phyloP scores from a whole-genome alignment of 2,797 vertebrate genomes.

The Hypotaenidia okinawae region DNA sequence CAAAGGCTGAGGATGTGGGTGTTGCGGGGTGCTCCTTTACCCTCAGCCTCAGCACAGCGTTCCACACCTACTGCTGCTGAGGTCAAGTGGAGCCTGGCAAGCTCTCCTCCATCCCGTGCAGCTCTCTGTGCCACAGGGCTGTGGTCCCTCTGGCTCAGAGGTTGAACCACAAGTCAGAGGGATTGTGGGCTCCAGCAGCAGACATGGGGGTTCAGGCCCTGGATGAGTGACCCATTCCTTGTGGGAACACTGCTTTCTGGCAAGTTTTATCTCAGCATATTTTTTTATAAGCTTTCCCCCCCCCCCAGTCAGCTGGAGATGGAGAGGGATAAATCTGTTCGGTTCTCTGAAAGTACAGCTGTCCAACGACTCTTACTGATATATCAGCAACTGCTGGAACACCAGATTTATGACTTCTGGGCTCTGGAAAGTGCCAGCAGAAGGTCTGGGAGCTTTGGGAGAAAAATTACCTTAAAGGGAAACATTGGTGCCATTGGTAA shows the following conservation, averaged over 20 bases:
- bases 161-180: rapidly evolving
- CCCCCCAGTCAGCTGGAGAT: background rate
- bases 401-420: constrained; percentile 49
- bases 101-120: background rate
- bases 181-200: background rate
- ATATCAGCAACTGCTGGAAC: constrained; percentile 52
- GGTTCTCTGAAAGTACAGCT: background rate
- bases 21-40: background rate
- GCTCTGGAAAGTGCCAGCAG: constrained; percentile 47
- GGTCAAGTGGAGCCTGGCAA: background rate
- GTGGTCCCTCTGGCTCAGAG: background rate
- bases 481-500: background rate
- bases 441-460: constrained; percentile 47
- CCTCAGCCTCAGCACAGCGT: background rate
- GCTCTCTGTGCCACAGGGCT: background rate
- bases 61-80: background rate
- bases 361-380: constrained; percentile 41
- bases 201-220: background rate
- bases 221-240: background rate
- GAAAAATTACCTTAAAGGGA: constrained; percentile 46
- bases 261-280: background rate
- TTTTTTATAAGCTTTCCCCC: background rate
- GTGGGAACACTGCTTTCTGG: background rate
- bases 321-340: constrained; percentile 47
- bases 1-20: background rate